Evolutionary conservation across 1,140 invertebrate species (phyloP).

Genomic region (Himalopsyche phryganea): DNA sequence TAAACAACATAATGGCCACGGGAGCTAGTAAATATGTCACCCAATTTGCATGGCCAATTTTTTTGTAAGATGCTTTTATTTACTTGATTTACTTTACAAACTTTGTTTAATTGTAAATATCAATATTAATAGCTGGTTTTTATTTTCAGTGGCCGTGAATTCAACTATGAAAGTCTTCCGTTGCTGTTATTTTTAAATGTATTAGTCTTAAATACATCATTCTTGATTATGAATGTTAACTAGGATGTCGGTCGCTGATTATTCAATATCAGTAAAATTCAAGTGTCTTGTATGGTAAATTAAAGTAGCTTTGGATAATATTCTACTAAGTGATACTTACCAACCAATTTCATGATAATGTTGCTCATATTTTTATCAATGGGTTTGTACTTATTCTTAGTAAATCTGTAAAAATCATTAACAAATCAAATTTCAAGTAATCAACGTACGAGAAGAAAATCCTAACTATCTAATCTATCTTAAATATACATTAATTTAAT

Average conservation of each 20-base stretch:
- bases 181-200: background rate
- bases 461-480: too few relatives aligned
- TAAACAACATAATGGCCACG: conserved; percentile 31
- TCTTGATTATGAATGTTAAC: background rate
- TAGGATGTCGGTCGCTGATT: background rate
- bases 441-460: too few relatives aligned
- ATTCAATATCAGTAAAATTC: background rate
- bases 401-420: too few relatives aligned
- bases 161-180: conserved; percentile 22
- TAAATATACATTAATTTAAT: too few relatives aligned
- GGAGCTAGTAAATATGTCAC: conserved; percentile 28
- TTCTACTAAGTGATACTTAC: too few relatives aligned
- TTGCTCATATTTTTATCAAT: too few relatives aligned
- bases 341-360: too few relatives aligned
- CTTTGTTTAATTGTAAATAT: background rate
- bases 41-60: background rate
- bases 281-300: too few relatives aligned
- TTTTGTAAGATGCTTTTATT: background rate
- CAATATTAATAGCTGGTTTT: conserved; percentile 1
- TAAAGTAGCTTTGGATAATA: too few relatives aligned
- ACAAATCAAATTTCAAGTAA: too few relatives aligned
- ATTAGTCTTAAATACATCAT: background rate
- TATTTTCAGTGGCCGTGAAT: conserved; percentile 16
- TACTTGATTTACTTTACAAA: background rate
- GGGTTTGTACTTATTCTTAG: too few relatives aligned